These are phyloP conservation scores for Zeuzera pyrina DNA, from an alignment of 2,888 invertebrate genomes.

Conservation along the genomic window DNA sequence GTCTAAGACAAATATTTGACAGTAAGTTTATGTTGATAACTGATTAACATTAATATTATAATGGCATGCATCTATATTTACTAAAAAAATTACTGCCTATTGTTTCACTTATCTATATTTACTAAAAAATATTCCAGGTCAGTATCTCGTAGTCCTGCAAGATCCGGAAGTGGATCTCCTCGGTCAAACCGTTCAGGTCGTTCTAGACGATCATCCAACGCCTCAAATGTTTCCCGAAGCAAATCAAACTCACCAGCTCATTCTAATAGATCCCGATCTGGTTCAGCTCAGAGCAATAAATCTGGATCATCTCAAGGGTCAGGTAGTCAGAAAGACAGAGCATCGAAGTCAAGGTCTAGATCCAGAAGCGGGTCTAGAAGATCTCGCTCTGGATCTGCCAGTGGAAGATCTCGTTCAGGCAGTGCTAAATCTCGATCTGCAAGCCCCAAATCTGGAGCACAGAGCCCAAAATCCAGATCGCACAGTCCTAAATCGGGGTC, in stretches of 20 bases:
- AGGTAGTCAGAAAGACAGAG: conserved; percentile 45
- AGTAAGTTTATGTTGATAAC: too few relatives aligned
- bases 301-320: conserved; percentile 59
- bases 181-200: conserved; percentile 46
- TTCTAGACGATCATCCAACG: conserved; percentile 50
- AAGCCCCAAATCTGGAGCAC: conserved; percentile 44
- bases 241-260: conserved; percentile 59
- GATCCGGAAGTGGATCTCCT: conserved; percentile 59
- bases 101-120: too few relatives aligned
- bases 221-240: conserved; percentile 47
- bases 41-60: not conserved
- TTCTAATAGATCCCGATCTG: conserved; percentile 46
- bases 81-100: too few relatives aligned
- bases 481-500: conserved; percentile 37
- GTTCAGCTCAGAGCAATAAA: conserved; percentile 56
- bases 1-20: too few relatives aligned
- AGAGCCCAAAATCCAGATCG: conserved; percentile 36
- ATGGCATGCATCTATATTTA: conserved; percentile 1
- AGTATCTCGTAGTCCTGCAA: conserved; percentile 48
- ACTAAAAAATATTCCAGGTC: conserved; percentile 48
- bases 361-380: conserved; percentile 17
- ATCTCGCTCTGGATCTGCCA: conserved; percentile 22
- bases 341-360: conserved; percentile 13
- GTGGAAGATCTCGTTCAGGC: conserved; percentile 27
- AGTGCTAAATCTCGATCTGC: conserved; percentile 38